Evolutionary conservation across 2,888 invertebrate genomes (phyloP).

Genomic region (Tetrapedia diversipes): DNA sequence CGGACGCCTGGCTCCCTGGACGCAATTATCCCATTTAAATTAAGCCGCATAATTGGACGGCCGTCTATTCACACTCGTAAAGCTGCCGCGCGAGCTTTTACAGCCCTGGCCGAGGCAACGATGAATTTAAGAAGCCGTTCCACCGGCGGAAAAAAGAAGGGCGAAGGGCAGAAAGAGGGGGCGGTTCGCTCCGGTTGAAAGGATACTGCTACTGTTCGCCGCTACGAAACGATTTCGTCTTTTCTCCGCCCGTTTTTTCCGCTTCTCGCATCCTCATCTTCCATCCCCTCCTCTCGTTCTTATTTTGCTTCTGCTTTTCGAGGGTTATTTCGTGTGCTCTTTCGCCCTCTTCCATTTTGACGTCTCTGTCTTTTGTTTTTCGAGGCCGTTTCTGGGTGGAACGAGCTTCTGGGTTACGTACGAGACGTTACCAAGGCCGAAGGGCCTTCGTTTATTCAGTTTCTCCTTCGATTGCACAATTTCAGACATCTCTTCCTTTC

Average conservation of each 20-base stretch:
- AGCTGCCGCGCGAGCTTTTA: conserved; percentile 76
- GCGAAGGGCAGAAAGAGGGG: conserved; percentile 60
- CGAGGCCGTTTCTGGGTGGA: neutral
- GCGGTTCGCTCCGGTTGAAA: conserved; percentile 70
- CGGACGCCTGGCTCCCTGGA: conserved; percentile 55
- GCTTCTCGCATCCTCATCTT: conserved; percentile 27
- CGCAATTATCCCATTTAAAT: conserved; percentile 83
- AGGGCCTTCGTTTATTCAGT: neutral
- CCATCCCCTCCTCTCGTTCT: neutral
- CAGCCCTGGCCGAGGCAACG: conserved; percentile 65
- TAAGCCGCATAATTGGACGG: conserved; percentile 81
- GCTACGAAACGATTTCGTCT: conserved; percentile 64
- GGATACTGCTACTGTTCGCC: conserved; percentile 77
- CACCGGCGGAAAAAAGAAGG: conserved; percentile 57
- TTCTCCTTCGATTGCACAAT: no score
- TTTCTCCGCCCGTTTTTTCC: conserved; percentile 40
- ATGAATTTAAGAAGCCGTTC: conserved; percentile 68
- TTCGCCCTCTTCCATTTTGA: conserved; percentile 3
- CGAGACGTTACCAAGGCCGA: neutral
- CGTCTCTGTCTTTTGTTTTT: conserved; percentile 37
- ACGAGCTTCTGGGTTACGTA: conserved; percentile 36
- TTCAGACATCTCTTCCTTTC: neutral
- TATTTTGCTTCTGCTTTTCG: neutral
- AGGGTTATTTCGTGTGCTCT: neutral
- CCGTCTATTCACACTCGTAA: conserved; percentile 82